Evolutionary conservation across 2,113 vertebrate genomes (phyloP), one percentile per base, ranked within the genome.

Genomic region (Felis chaus): DNA sequence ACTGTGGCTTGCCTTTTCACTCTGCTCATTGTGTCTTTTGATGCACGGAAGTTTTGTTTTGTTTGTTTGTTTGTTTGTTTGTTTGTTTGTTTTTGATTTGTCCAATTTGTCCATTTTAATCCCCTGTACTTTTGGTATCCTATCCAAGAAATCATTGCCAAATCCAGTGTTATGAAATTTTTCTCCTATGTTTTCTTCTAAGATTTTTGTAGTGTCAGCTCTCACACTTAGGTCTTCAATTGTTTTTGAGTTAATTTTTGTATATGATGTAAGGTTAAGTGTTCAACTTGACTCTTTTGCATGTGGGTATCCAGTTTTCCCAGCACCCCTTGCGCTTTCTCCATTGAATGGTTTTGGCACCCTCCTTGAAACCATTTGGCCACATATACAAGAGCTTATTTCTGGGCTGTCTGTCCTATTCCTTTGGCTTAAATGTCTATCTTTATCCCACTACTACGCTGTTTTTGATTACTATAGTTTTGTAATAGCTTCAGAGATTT

Each of bases 391-490:
- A 90, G 25, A 15, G 21, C 31, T 93, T 69, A 86, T 90, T 89
- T 97, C 48, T 68, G 48, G 45, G 8, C 45, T 23, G 2, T 91
- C 18, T 81, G 0, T 76, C 93, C 57, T 81, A 7, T 61, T 61
- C 27, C 21, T 36, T 45, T 53, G 21, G 39, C 76, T 23, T 69
- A 3, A 88, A 76, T 87, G 55, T 68, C 25, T 78, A 12, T 79
- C 55, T 90, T 86, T 76, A 80, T 48, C 63, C 25, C 55, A 48
- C 4, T 18, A 66, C 31, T 12, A 57, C 3, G 80, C 29, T 78
- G 23, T 91, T 96, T 96, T 96, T 23, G 57, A 48, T 61, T 61
- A 71, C 65, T 65, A 2, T 69, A 78, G 68, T 80, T 94, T 91
- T 88, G 4, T 90, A 13, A 80, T 86, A 76, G 15, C 83, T 48